Conservation (phyloP, 2,113 vertebrate species). For the Oreamnos americanus region DNA sequence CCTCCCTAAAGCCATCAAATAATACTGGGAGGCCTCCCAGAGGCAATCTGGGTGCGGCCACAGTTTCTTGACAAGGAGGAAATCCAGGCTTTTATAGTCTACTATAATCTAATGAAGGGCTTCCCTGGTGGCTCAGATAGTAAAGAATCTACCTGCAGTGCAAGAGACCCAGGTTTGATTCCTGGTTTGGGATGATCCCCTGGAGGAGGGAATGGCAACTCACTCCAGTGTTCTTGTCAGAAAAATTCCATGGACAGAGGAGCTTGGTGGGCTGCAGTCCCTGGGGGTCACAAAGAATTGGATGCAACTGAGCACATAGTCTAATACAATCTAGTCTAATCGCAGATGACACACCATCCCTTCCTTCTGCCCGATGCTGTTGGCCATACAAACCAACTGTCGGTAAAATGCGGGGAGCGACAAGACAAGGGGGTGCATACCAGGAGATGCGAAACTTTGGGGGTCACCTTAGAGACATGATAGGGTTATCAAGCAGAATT, state of each 20-base stretch:
- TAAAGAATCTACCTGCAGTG: not conserved
- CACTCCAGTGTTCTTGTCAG: not conserved
- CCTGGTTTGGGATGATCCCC: not conserved
- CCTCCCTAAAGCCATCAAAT: not conserved
- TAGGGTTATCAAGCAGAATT: not conserved
- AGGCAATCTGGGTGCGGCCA: not conserved
- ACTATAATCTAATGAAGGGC: not conserved
- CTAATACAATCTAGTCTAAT: not conserved
- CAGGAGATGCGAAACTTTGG: not conserved
- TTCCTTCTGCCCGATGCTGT: not conserved
- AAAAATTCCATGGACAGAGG: not conserved
- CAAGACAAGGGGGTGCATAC: not conserved
- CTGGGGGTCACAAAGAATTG: not conserved
- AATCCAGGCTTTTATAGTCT: not conserved
- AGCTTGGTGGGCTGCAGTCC: not conserved
- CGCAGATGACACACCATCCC: not conserved
- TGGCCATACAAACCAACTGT: not conserved
- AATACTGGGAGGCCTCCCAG: not conserved
- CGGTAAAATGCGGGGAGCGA: not conserved
- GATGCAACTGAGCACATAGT: not conserved
- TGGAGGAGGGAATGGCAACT: not conserved
- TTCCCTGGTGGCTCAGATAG: not conserved
- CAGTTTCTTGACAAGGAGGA: not conserved
- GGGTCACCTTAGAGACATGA: not conserved
- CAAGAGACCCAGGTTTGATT: not conserved